Evolutionary conservation across 2,113 vertebrate genomes (phyloP).

Genomic region (Chaetorhynchus papuensis): DNA sequence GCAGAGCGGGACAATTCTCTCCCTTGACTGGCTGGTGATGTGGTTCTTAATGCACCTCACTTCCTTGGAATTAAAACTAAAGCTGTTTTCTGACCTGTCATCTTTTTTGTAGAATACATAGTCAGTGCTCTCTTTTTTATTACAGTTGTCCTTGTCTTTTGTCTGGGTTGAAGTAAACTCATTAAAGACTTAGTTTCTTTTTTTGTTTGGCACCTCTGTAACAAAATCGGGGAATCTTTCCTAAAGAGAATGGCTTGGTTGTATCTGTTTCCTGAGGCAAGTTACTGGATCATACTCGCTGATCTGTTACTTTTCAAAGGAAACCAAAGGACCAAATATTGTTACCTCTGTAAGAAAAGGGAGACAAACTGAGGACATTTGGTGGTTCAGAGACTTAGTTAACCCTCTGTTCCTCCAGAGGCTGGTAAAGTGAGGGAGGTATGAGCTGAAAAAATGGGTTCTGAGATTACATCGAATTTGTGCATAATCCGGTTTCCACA

Average conservation of each 20-base stretch:
- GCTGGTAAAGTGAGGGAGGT: not conserved
- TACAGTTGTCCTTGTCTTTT: not conserved
- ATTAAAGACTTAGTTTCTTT: not conserved
- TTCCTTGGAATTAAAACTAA: not conserved
- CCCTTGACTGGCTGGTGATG: accelerated
- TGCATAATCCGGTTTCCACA: accelerated
- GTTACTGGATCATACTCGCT: not conserved
- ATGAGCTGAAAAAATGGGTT: not conserved
- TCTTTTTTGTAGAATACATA: not conserved
- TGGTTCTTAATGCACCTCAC: not conserved
- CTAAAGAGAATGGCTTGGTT: not conserved
- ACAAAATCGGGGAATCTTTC: not conserved
- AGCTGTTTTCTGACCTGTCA: not conserved
- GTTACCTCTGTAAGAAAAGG: not conserved
- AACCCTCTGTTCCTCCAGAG: not conserved
- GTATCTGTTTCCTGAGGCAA: not conserved
- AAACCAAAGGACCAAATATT: not conserved
- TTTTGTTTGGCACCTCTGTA: not conserved
- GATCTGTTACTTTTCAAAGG: not conserved
- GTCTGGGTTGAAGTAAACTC: not conserved
- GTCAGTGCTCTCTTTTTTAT: not conserved
- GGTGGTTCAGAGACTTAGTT: not conserved
- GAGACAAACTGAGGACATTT: not conserved
- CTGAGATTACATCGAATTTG: not conserved
- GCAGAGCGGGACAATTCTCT: not conserved